Conservation (phyloP, 2,888 invertebrate species). For the Acronicta leporina region DNA sequence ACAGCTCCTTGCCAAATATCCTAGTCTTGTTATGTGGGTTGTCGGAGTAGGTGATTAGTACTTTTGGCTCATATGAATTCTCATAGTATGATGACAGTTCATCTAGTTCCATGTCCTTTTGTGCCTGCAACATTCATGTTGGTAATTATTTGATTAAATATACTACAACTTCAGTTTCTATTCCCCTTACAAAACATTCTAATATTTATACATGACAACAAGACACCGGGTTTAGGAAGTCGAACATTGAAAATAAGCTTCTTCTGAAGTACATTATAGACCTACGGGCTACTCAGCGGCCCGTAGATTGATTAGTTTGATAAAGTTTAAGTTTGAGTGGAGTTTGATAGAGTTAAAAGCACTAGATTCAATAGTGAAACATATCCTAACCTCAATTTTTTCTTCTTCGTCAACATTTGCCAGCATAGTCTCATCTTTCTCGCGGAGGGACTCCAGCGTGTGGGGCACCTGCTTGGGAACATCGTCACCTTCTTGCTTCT, state of each 20-base stretch:
- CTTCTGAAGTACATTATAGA: too few species aligned
- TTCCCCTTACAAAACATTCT: neutral
- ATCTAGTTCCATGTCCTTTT: constrained; percentile 93
- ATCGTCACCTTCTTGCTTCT: constrained; percentile 85
- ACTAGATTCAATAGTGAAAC: constrained; percentile 7
- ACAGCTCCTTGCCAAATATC: constrained; percentile 97
- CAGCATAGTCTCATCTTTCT: constrained; percentile 96
- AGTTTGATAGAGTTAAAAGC: too few species aligned
- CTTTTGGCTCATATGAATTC: constrained; percentile 96
- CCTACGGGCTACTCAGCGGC: too few species aligned
- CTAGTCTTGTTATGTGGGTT: constrained; percentile 96
- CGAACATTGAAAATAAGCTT: too few species aligned
- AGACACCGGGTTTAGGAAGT: too few species aligned
- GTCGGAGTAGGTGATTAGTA: constrained; percentile 98
- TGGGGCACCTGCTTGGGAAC: constrained; percentile 91
- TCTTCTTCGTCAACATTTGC: constrained; percentile 93
- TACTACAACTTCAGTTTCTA: neutral
- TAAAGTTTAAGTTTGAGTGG: too few species aligned
- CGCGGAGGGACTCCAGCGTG: constrained; percentile 97
- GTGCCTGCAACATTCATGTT: constrained; percentile 70
- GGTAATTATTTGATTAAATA: neutral
- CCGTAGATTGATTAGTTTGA: too few species aligned
- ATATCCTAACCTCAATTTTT: constrained; percentile 90
- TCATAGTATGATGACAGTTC: constrained; percentile 96
- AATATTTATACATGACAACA: neutral